phyloP scores from a whole-genome alignment of 2,888 invertebrate genomes.

The Dryocosmus kuriphilus region DNA sequence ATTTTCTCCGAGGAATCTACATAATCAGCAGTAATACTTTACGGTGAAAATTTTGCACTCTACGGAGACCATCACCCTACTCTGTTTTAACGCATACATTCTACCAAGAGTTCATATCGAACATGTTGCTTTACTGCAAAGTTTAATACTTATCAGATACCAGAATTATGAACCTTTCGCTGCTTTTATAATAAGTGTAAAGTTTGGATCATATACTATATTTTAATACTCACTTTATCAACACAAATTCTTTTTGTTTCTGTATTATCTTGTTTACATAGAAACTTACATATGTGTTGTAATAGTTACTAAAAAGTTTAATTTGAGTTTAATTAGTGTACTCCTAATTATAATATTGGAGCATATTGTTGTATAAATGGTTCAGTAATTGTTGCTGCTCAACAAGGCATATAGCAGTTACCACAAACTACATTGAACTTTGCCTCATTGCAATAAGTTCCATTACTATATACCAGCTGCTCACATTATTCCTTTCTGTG shows the following conservation, averaged over 20 bases:
- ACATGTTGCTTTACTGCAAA: not conserved
- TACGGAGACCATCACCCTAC: not conserved
- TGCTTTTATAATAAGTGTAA: not conserved
- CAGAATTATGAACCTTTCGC: not conserved
- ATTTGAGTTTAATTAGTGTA: not conserved
- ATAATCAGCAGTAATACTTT: slow-evolving; percentile 27
- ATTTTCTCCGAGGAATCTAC: slow-evolving; percentile 22
- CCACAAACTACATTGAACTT: slow-evolving; percentile 23
- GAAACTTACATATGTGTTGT: no score
- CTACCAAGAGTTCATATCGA: not conserved
- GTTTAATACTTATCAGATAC: not conserved
- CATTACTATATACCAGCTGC: not conserved
- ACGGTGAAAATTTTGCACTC: not conserved
- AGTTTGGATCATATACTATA: not conserved
- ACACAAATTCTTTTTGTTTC: not conserved
- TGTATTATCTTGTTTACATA: not conserved
- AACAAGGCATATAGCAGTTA: not conserved
- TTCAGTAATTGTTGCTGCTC: slow-evolving; percentile 6
- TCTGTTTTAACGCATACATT: not conserved
- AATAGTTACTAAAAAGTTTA: no score
- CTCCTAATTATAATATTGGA: not conserved
- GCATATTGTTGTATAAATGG: not conserved
- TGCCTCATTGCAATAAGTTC: slow-evolving; percentile 24
- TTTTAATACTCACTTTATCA: not conserved
- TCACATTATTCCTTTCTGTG: not conserved